These are phyloP conservation scores for Drosophila subpulchrella DNA, from an alignment of 1,140 invertebrate species.

Conservation along the genomic window DNA sequence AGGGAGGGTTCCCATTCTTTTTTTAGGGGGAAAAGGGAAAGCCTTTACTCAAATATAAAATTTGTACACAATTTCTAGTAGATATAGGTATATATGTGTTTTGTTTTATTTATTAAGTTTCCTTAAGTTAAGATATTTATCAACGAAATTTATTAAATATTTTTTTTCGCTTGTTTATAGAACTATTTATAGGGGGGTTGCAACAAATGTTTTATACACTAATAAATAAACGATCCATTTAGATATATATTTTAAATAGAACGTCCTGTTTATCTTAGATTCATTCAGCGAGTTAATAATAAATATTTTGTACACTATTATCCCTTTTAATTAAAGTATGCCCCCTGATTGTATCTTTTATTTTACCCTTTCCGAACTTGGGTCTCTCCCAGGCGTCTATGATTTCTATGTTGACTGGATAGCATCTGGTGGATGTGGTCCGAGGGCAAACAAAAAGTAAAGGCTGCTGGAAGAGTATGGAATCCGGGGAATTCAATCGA, in stretches of 20 bases:
- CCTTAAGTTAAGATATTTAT: no score
- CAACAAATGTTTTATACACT: no score
- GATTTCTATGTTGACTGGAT: constrained; percentile 52
- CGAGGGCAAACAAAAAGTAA: constrained; percentile 50
- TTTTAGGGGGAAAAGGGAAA: background rate
- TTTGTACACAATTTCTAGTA: background rate
- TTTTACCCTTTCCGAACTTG: constrained; percentile 1
- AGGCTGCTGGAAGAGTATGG: constrained; percentile 50
- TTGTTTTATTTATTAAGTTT: no score
- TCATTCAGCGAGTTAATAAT: background rate
- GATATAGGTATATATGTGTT: no score
- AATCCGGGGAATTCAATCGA: constrained; percentile 59
- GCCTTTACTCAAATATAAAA: background rate
- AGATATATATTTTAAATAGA: no score
- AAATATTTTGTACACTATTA: background rate
- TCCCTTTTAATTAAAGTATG: constrained; percentile 6
- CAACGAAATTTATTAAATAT: no score
- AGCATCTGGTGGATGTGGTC: constrained; percentile 47
- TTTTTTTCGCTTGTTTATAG: no score
- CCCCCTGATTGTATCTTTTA: constrained; percentile 8
- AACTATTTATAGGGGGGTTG: no score
- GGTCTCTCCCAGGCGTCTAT: constrained; percentile 51
- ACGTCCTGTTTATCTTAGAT: no score
- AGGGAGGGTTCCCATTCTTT: constrained; percentile 6
- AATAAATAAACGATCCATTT: no score